Evolutionary conservation across 2,888 invertebrate species (phyloP), one percentile per base, ranked within the genome.

Genomic region (Xylota sylvarum): DNA sequence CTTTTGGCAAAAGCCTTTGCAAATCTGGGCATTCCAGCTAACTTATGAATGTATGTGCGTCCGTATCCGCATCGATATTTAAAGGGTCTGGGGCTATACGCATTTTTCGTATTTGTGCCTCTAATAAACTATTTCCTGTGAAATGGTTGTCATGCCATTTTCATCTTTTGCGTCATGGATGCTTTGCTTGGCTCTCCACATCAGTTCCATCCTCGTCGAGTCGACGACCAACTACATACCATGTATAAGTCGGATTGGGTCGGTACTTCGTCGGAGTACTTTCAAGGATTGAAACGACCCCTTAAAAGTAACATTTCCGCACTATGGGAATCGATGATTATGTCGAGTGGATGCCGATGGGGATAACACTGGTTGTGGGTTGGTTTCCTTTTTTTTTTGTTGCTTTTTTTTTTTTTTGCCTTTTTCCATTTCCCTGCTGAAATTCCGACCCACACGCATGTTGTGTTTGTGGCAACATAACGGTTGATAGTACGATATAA

Each of bases 261-360:
- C 10, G 46, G 46, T 50, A 72, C 43, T 58, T 43, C 32, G 12
- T 27, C 35, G 40, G 19, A 48, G 1, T 56, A 50, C 58, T 58
- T 70, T 10, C 17, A 65, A 48, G 65, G 46, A 78, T 74, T 67
- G 32, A 23, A 55, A 14, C 35, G 69, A 74, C 46, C 56, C 56
- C 73, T 79, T 79, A 69, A 79, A 74, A 56, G 64, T 55, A 69
- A 73, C 83, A 74, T 79, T 74, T 84, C 79, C 83, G 52, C 69
- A 69, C 27, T 46, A 69, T 69, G 37, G 40, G 74, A 74, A 64
- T 56, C 74, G 62, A 74, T 81, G 69, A 67, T 72, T 50, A 72
- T 82, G 69, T 76, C 65, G 65, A 73, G 58, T 46, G 56, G 32
- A 40, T 69, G 55, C 30, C 64, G 6, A n/a, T 14, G 37, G 40